These are phyloP conservation scores for Saccostrea glomerata DNA, from an alignment of 1,140 invertebrate genomes.

Conservation along the genomic window DNA sequence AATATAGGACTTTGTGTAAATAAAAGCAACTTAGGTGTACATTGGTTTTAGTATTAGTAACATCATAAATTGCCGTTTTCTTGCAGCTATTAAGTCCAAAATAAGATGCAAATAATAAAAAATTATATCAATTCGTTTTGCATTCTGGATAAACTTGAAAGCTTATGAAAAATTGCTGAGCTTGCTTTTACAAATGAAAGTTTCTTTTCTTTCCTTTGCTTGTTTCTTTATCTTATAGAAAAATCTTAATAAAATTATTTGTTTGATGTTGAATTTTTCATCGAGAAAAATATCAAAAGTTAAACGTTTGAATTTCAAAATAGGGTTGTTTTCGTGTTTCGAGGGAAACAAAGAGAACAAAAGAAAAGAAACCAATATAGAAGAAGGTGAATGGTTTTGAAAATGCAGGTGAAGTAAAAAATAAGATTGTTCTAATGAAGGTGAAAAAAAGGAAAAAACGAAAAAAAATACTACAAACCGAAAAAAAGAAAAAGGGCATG, in stretches of 20 bases:
- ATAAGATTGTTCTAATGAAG: not conserved
- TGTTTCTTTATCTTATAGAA: not conserved
- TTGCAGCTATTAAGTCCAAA: not conserved
- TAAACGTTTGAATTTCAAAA: not conserved
- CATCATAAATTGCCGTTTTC: not conserved
- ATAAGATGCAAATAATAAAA: not conserved
- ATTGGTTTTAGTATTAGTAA: slow-evolving; percentile 16
- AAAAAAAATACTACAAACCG: slow-evolving; percentile 19
- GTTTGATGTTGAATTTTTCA: not conserved
- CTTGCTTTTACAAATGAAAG: not conserved
- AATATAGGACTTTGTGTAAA: not conserved
- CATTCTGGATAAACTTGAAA: not conserved
- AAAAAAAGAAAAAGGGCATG: slow-evolving; percentile 46
- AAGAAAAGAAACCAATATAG: slow-evolving; percentile 19
- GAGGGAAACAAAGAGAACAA: slow-evolving; percentile 9
- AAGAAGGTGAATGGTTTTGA: slow-evolving; percentile 15
- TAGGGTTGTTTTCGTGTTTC: not conserved
- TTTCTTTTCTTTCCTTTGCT: slow-evolving; percentile 29
- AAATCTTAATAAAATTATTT: not conserved
- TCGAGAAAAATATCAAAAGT: not conserved
- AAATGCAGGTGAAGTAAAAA: slow-evolving; percentile 24
- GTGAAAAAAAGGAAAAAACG: not conserved
- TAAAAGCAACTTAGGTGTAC: not conserved
- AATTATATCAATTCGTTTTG: not conserved
- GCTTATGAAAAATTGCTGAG: not conserved